phyloP scores from a whole-genome alignment of 1,140 invertebrate genomes.

The Armadillidium nasatum region DNA sequence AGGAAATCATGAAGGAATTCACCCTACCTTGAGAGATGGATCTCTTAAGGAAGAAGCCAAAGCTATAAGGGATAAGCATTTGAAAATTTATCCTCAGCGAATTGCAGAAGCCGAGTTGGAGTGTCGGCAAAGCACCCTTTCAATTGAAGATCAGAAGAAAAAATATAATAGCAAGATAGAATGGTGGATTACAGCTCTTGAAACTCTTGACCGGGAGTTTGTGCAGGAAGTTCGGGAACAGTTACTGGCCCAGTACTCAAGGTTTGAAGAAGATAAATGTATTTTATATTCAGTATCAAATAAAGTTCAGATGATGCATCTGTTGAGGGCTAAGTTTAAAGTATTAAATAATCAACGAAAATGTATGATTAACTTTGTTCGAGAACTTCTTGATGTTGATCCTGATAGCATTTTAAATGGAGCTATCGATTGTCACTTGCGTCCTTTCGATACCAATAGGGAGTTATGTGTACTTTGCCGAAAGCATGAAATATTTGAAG shows the following conservation, averaged over 20 bases:
- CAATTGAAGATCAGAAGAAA: constrained; percentile 46
- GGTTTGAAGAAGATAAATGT: constrained; percentile 43
- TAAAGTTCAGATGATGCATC: constrained; percentile 49
- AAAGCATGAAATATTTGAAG: constrained; percentile 53
- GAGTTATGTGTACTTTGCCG: constrained; percentile 54
- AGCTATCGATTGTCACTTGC: constrained; percentile 64
- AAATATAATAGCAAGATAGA: constrained; percentile 23
- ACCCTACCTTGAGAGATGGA: constrained; percentile 56
- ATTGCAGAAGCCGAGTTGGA: constrained; percentile 42
- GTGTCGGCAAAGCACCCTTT: constrained; percentile 34
- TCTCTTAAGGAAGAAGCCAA: constrained; percentile 53
- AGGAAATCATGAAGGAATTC: constrained; percentile 48
- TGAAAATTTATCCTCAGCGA: constrained; percentile 53
- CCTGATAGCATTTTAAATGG: constrained; percentile 53
- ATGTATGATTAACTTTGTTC: constrained; percentile 48
- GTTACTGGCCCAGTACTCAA: constrained; percentile 44
- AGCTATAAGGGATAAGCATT: constrained; percentile 58
- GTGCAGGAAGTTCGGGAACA: constrained; percentile 52
- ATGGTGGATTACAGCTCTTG: constrained; percentile 34
- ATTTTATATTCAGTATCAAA: constrained; percentile 34
- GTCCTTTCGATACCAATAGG: constrained; percentile 47
- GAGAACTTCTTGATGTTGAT: constrained; percentile 48
- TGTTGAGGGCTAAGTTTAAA: constrained; percentile 52
- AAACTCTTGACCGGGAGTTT: constrained; percentile 48
- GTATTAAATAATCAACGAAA: constrained; percentile 50